phyloP scores from a whole-genome alignment of 1,140 invertebrate species.

The Saccostrea echinata region DNA sequence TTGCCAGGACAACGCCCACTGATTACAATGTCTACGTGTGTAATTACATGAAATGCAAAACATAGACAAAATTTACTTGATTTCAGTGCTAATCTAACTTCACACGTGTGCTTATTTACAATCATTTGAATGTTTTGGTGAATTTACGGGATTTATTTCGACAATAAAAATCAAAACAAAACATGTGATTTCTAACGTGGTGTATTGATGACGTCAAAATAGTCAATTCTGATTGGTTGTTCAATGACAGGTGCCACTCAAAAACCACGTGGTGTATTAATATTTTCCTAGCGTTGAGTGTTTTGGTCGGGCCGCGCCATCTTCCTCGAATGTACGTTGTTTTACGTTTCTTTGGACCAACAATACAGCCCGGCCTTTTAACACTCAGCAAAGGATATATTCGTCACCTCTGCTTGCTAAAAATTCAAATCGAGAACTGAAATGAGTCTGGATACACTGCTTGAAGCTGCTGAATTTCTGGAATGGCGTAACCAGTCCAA shows the following conservation, averaged over 20 bases:
- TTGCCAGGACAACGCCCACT: slow-evolving; percentile 35
- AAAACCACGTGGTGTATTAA: slow-evolving; percentile 76
- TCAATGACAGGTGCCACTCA: slow-evolving; percentile 70
- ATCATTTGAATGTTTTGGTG: background rate
- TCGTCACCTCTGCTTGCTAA: background rate
- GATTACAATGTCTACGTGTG: background rate
- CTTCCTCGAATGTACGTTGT: slow-evolving; percentile 62
- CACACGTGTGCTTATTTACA: background rate
- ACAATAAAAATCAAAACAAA: slow-evolving; percentile 63
- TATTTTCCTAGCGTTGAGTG: slow-evolving; percentile 69
- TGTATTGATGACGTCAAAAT: slow-evolving; percentile 65
- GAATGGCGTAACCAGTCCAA: slow-evolving; percentile 85
- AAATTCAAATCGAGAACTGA: slow-evolving; percentile 9
- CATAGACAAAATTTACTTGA: background rate
- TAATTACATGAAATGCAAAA: background rate
- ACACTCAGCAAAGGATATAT: slow-evolving; percentile 12
- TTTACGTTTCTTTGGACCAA: background rate
- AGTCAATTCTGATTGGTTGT: slow-evolving; percentile 65
- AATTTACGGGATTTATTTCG: background rate
- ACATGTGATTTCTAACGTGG: slow-evolving; percentile 68
- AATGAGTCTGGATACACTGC: slow-evolving; percentile 91
- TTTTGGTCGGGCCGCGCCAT: slow-evolving; percentile 79
- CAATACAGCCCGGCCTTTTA: background rate
- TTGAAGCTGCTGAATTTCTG: slow-evolving; percentile 90
- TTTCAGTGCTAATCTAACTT: background rate